Percentiles rank a stretch among this genome's conserved stretches.
These are phyloP conservation scores for Lasiurus borealis DNA, from an alignment of 2,113 vertebrate species.

Conservation along the genomic window DNA sequence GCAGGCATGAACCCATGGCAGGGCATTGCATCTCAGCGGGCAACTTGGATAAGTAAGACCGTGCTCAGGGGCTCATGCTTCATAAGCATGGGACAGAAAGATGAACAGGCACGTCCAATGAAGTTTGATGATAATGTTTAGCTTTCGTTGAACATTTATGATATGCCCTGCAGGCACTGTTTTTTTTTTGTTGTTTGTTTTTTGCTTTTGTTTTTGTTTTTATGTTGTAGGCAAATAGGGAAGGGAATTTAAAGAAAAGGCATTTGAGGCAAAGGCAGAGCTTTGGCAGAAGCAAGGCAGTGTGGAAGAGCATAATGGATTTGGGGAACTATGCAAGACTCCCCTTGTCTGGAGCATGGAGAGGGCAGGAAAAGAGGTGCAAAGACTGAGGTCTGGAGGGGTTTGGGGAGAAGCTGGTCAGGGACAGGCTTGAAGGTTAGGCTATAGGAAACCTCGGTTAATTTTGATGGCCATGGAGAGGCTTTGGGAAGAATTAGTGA, in stretches of 20 bases:
- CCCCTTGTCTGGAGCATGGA: neutral
- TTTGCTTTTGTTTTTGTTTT: no score
- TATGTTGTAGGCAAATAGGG: neutral
- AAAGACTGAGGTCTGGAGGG: neutral
- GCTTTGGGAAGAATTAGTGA: constrained; percentile 49
- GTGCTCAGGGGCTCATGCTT: neutral
- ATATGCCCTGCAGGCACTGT: neutral
- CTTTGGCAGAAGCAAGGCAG: neutral
- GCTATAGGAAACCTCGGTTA: neutral
- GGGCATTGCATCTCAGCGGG: fast-evolving
- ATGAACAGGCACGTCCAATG: neutral
- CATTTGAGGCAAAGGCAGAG: neutral
- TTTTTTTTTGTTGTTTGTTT: neutral
- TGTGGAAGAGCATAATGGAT: neutral
- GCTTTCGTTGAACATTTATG: neutral
- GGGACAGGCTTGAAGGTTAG: neutral
- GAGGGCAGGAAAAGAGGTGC: neutral
- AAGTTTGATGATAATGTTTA: neutral
- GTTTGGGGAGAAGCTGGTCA: neutral
- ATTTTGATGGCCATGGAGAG: neutral
- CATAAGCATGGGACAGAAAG: neutral
- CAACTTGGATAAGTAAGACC: neutral
- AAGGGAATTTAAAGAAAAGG: neutral
- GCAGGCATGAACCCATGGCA: neutral
- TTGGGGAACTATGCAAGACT: neutral